Conservation (phyloP, 35 echinoderm and acorn worm species). For the Diadema setosum region DNA sequence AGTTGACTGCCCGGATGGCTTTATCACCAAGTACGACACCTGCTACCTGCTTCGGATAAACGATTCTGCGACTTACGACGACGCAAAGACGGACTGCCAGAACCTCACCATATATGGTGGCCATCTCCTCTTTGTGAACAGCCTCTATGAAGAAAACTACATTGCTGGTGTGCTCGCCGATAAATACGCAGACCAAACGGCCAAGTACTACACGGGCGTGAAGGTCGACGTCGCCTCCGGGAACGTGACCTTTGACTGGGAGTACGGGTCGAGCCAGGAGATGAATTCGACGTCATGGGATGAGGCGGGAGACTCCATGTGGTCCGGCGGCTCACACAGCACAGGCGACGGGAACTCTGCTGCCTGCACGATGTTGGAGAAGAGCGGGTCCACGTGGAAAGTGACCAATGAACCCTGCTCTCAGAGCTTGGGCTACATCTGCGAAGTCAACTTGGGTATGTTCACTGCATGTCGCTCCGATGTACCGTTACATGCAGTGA, state of each 20-base stretch:
- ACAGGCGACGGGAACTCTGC: not conserved
- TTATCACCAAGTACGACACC: slow-evolving; percentile 66
- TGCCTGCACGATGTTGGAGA: slow-evolving; percentile 7
- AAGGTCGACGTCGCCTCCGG: not conserved
- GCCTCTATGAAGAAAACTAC: slow-evolving; percentile 30
- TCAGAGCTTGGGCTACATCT: slow-evolving; percentile 50
- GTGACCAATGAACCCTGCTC: slow-evolving; percentile 35
- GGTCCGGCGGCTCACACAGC: not conserved
- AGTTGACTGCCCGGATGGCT: slow-evolving; percentile 84
- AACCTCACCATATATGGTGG: slow-evolving; percentile 68
- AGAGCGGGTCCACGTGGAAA: slow-evolving; percentile 44
- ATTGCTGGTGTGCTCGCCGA: slow-evolving; percentile 51
- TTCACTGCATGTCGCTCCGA: not conserved
- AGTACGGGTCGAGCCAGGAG: slow-evolving; percentile 2
- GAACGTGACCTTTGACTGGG: slow-evolving; percentile 58
- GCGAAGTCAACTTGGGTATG: slow-evolving; percentile 73
- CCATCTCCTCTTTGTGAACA: slow-evolving; percentile 68
- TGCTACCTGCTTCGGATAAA: slow-evolving; percentile 70
- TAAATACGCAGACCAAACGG: not conserved
- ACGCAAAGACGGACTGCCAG: slow-evolving; percentile 66
- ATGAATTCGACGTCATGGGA: slow-evolving; percentile 64
- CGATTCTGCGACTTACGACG: slow-evolving; percentile 28
- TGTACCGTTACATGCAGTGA: not conserved
- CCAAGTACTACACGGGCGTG: slow-evolving; percentile 33
- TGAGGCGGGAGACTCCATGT: not conserved